Percentiles rank a stretch among this genome's conserved stretches.
These are phyloP conservation scores for Ichneumon xanthorius DNA, from an alignment of 2,888 invertebrate species.

Conservation along the genomic window DNA sequence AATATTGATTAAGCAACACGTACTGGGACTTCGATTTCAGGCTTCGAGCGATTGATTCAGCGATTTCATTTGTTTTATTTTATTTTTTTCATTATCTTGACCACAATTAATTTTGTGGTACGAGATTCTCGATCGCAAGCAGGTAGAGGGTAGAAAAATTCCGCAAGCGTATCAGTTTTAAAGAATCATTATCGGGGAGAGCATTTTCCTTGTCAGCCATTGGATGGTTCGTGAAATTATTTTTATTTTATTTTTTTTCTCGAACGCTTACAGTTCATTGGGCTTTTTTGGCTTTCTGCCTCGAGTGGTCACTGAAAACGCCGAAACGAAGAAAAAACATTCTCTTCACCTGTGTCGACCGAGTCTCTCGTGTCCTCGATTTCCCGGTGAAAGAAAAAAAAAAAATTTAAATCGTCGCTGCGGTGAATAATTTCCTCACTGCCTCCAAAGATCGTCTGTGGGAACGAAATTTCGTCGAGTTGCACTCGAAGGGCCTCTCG, in stretches of 20 bases:
- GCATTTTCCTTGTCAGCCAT: constrained; percentile 66
- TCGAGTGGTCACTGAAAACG: constrained; percentile 48
- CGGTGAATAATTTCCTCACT: too few relatives aligned
- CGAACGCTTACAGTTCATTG: constrained; percentile 19
- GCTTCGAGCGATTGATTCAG: not conserved
- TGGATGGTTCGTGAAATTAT: constrained; percentile 18
- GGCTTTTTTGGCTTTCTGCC: constrained; percentile 64
- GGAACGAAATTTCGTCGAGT: too few relatives aligned
- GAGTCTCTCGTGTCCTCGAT: not conserved
- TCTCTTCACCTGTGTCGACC: not conserved
- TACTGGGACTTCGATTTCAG: constrained; percentile 1
- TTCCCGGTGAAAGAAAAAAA: too few relatives aligned
- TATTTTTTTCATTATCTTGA: not conserved
- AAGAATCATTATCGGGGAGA: constrained; percentile 58
- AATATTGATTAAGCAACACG: not conserved
- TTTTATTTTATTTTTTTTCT: not conserved
- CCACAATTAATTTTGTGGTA: not conserved
- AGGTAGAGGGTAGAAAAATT: constrained; percentile 5
- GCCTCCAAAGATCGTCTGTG: too few relatives aligned
- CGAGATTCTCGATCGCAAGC: not conserved
- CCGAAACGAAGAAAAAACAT: not conserved
- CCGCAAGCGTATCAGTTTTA: constrained; percentile 23
- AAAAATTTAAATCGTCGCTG: too few relatives aligned
- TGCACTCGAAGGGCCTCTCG: too few relatives aligned
- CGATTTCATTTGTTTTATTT: not conserved